A percentile compares a stretch with the other conserved stretches of the same genome.
These are phyloP conservation scores for Bellardia pandia DNA, from an alignment of 2,888 invertebrate genomes.

Conservation along the genomic window DNA sequence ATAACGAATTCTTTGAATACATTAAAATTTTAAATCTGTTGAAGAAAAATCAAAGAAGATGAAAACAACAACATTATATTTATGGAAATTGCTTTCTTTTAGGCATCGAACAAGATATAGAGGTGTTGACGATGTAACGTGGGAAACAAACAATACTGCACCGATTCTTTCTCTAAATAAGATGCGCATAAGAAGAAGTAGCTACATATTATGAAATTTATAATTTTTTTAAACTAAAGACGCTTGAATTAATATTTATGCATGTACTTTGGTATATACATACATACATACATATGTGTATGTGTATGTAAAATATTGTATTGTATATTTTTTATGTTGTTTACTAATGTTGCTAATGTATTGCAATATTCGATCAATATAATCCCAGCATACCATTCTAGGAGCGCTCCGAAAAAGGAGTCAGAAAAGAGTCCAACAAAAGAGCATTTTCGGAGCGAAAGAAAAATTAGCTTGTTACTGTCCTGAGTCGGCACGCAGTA, in stretches of 20 bases:
- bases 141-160: slow-evolving; percentile 76
- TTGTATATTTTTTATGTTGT: too few relatives aligned
- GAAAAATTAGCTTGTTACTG: too few relatives aligned
- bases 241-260: background rate
- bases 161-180: background rate
- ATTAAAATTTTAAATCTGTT: slow-evolving; percentile 74
- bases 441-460: too few relatives aligned
- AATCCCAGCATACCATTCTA: too few relatives aligned
- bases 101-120: slow-evolving; percentile 19
- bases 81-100: slow-evolving; percentile 60
- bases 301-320: background rate
- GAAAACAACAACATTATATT: slow-evolving; percentile 21
- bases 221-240: background rate
- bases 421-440: too few relatives aligned
- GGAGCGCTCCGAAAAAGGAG: too few relatives aligned
- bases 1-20: slow-evolving; percentile 80
- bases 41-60: background rate
- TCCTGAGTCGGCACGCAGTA: too few relatives aligned
- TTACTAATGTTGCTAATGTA: too few relatives aligned
- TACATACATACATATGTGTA: background rate
- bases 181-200: too few relatives aligned
- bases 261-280: background rate
- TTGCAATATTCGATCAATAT: background rate
- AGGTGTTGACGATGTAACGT: slow-evolving; percentile 75
- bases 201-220: background rate